Percentiles rank a stretch among this genome's conserved stretches.
Conservation (phyloP, 1,140 invertebrate species). For the Platyscapa corneri region DNA sequence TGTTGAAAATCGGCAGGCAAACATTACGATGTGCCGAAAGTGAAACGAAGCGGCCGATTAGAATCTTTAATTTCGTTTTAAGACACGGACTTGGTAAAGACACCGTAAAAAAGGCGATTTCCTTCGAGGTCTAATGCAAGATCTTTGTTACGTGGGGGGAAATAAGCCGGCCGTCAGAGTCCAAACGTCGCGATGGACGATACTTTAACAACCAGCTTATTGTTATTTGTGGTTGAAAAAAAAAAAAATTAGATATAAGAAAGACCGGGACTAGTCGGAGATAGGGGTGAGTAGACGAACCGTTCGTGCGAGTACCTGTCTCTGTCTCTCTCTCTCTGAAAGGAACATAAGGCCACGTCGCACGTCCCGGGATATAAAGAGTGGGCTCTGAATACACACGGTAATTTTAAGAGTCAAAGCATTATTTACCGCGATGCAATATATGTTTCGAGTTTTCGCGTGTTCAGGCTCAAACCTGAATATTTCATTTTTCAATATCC, state of each 20-base stretch:
- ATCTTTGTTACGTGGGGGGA: not conserved
- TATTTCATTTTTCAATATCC: conserved; percentile 4
- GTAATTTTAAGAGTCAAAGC: conserved; percentile 17
- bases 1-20: too few relatives aligned
- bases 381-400: not conserved
- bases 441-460: not conserved
- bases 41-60: too few relatives aligned
- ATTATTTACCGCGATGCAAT: not conserved
- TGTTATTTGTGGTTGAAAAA: not conserved
- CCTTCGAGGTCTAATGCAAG: not conserved
- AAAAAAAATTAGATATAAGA: not conserved
- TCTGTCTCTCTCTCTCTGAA: not conserved
- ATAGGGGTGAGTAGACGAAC: not conserved
- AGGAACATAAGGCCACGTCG: conserved; percentile 9
- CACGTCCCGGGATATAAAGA: not conserved
- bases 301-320: not conserved
- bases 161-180: not conserved
- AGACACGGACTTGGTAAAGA: too few relatives aligned
- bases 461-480: not conserved
- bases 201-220: not conserved
- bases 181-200: not conserved
- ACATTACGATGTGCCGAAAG: too few relatives aligned
- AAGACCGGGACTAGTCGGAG: not conserved
- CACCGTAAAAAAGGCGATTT: too few relatives aligned
- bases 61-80: too few relatives aligned